Base-by-base conservation (phyloP, 2,888 invertebrate genomes). In the Monochamus alternatus region DNA sequence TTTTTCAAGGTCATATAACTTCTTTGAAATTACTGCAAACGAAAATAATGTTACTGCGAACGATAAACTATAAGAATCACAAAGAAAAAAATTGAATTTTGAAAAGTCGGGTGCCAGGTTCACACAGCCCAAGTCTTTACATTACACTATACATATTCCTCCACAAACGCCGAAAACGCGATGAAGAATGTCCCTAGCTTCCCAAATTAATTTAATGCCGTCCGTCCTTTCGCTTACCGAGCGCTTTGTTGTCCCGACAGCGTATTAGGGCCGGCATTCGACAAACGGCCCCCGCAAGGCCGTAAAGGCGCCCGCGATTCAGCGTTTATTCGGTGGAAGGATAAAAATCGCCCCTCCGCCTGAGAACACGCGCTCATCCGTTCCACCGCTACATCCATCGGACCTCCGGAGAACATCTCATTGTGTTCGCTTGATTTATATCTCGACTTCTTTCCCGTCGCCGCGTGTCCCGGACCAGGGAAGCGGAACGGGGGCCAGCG, bases 351-450 rank as follows among this genome's bases (percentile, higher is more conserved):
- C 22, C 55, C 55, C 4, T 5, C 52, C 38, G 66, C 66, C n/a
- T 67, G 55, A n/a, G 55, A 52, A 52, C n/a, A 14, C 14, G 14
- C 22, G 22, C 38, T 43, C n/a, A 8, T 14, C 31, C 30, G 55
- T 55, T 52, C n/a, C n/a, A 55, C 31, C 30, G 32, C 32, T 32
- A 52, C 55, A 52, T 66, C 47, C 47, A 67, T 9, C 66, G 66
- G 66, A 67, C 52, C 66, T 67, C 66, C 59, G 73, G 66, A 68
- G 75, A 79, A 79, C 80, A 78, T 83, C 81, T 78, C 82, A 81
- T 83, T 84, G 82, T 82, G 79, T 80, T 78, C 81, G 77, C 77
- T 81, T 82, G 82, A 84, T 84, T 83, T 82, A 83, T 78, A 77
- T 70, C 66, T 74, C 74, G 77, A 80, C 81, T 78, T 81, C 78